phyloP scores from a whole-genome alignment of 2,797 vertebrate genomes.

The Xiphorhynchus erythropygius region DNA sequence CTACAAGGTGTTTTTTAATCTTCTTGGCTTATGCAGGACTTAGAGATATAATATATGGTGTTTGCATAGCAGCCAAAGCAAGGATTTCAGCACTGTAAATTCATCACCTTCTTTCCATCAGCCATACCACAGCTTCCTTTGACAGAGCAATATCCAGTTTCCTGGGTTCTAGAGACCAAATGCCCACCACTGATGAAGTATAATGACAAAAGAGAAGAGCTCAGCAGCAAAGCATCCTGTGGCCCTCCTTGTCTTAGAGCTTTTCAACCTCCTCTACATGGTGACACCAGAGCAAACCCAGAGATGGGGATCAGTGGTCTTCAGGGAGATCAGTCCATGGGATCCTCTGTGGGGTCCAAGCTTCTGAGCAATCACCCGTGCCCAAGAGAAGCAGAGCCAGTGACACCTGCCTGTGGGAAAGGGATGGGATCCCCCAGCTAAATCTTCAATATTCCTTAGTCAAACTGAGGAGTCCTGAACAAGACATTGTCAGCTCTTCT shows the following conservation, averaged over 20 bases:
- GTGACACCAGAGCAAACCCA: neutral
- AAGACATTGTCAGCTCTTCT: neutral
- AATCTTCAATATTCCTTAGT: neutral
- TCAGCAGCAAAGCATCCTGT: neutral
- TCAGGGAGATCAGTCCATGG: neutral
- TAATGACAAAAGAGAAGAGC: neutral
- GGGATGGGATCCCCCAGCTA: neutral
- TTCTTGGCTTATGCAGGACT: neutral
- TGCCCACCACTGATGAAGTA: neutral
- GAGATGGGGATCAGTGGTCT: accelerated
- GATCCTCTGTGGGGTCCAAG: neutral
- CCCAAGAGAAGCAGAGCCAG: neutral
- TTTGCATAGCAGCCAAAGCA: conserved; percentile 17
- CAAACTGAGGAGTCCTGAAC: neutral
- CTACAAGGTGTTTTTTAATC: conserved; percentile 29
- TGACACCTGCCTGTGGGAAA: neutral
- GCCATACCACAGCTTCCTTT: neutral
- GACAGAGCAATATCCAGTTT: neutral
- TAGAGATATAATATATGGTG: neutral
- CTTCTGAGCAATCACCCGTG: neutral
- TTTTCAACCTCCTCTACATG: neutral
- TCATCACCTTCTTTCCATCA: neutral
- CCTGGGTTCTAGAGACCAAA: neutral
- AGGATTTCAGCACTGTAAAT: conserved; percentile 12
- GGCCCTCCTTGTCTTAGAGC: neutral